A percentile compares a stretch with the other conserved stretches of the same genome.
phyloP scores from a whole-genome alignment of 2,888 invertebrate species.

The Meta bourneti region DNA sequence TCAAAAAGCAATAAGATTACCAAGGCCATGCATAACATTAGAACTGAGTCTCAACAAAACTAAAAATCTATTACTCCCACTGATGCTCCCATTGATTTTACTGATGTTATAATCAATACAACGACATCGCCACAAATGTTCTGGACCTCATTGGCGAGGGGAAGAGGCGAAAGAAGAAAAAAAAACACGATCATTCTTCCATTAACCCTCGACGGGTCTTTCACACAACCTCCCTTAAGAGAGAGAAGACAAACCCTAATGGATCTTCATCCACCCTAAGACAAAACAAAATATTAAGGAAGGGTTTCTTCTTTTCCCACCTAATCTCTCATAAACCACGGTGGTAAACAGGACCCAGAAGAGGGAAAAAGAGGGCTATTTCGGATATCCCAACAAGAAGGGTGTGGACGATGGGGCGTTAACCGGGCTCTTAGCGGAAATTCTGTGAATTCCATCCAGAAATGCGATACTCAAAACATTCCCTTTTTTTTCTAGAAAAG shows the following conservation, averaged over 20 bases:
- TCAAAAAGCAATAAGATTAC: background rate
- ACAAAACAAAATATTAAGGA: constrained; percentile 11
- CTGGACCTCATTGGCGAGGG: background rate
- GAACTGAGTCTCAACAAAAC: too few relatives aligned
- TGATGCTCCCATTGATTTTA: background rate
- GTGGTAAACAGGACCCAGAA: background rate
- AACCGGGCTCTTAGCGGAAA: constrained; percentile 59
- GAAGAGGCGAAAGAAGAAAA: background rate
- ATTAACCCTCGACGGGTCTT: background rate
- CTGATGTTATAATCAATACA: background rate
- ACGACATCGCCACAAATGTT: background rate
- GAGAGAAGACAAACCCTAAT: too few relatives aligned
- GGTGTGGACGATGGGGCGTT: constrained; percentile 38
- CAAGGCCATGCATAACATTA: background rate
- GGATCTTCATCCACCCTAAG: background rate
- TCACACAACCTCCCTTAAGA: background rate
- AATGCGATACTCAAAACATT: constrained; percentile 59
- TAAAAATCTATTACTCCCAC: too few relatives aligned
- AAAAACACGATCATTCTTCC: background rate
- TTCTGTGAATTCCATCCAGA: constrained; percentile 63
- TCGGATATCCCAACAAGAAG: background rate
- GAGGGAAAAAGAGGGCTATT: background rate
- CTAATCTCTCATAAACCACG: background rate
- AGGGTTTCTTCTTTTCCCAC: background rate
- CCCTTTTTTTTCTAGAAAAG: background rate